Conservation (phyloP, 2,888 invertebrate genomes). For the Phengaris arion region DNA sequence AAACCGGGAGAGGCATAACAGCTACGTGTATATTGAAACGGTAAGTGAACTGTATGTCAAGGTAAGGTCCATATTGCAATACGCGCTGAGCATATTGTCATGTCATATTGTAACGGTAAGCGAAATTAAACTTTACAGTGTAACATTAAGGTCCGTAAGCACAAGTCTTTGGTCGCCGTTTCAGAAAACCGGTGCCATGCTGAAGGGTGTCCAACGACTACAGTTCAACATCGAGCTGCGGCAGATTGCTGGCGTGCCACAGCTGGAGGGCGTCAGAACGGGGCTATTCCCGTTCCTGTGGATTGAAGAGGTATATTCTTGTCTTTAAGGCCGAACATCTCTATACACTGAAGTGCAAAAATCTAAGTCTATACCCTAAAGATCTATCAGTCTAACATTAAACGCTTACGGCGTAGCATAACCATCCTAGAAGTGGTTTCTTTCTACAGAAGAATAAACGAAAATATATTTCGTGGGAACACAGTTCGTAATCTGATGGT, state of each 20-base stretch:
- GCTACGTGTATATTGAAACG: slow-evolving; percentile 81
- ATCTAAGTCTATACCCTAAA: too few species aligned
- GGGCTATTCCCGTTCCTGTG: slow-evolving; percentile 80
- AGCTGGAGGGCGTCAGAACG: slow-evolving; percentile 72
- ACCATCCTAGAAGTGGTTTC: too few species aligned
- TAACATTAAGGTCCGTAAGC: background rate
- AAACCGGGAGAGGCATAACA: slow-evolving; percentile 75
- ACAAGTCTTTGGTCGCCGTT: slow-evolving; percentile 27
- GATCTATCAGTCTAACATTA: too few species aligned
- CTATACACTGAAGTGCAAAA: too few species aligned
- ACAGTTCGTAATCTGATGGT: too few species aligned
- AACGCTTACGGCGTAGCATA: too few species aligned
- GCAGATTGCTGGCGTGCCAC: slow-evolving; percentile 58
- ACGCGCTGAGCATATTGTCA: too few species aligned
- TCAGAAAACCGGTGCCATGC: slow-evolving; percentile 76
- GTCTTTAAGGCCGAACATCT: too few species aligned
- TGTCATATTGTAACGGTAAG: slow-evolving; percentile 80
- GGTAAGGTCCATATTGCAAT: too few species aligned
- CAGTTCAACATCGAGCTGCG: slow-evolving; percentile 80
- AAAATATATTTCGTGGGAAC: too few species aligned
- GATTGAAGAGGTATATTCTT: slow-evolving; percentile 75
- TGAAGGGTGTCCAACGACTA: slow-evolving; percentile 71
- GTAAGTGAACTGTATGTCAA: slow-evolving; percentile 53
- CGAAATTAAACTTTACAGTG: too few species aligned
- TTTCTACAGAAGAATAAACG: too few species aligned